Percentiles rank a stretch among this genome's conserved stretches.
Evolutionary conservation across 2,888 invertebrate species (phyloP).

Genomic region (Heliconius sara): DNA sequence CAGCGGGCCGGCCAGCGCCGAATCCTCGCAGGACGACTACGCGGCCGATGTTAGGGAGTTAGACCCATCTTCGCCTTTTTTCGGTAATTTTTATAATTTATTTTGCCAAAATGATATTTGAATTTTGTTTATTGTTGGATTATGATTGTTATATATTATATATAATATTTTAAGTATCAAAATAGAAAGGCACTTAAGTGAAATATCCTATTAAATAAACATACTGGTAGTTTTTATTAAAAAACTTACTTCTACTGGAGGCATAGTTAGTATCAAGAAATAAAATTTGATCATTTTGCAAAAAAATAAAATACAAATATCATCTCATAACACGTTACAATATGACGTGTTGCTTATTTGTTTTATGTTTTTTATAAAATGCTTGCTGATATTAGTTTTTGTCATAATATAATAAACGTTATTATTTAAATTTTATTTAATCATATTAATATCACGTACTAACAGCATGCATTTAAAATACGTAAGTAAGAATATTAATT

Average conservation of each 20-base stretch:
- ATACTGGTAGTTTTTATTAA: neutral
- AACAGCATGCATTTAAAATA: conserved; percentile 8
- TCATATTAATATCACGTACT: neutral
- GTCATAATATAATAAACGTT: conserved; percentile 22
- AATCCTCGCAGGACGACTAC: conserved; percentile 75
- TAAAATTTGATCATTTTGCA: neutral
- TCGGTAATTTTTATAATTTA: conserved; percentile 73
- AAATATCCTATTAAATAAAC: too few species aligned
- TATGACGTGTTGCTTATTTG: conserved; percentile 18
- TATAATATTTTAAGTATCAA: neutral
- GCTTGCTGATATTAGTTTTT: conserved; percentile 53
- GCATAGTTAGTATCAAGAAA: neutral
- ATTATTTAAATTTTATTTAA: neutral
- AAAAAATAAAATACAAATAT: neutral
- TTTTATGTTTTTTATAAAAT: conserved; percentile 6
- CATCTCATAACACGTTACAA: neutral
- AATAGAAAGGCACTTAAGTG: neutral
- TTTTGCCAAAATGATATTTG: conserved; percentile 58
- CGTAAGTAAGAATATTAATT: neutral
- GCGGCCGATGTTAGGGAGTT: conserved; percentile 79
- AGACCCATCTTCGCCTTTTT: conserved; percentile 79
- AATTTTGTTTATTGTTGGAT: neutral
- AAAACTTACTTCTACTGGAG: neutral
- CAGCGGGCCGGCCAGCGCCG: conserved; percentile 69
- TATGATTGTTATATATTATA: neutral